Base-by-base conservation (phyloP, 2,888 invertebrate genomes). In the Teleogryllus oceanicus region DNA sequence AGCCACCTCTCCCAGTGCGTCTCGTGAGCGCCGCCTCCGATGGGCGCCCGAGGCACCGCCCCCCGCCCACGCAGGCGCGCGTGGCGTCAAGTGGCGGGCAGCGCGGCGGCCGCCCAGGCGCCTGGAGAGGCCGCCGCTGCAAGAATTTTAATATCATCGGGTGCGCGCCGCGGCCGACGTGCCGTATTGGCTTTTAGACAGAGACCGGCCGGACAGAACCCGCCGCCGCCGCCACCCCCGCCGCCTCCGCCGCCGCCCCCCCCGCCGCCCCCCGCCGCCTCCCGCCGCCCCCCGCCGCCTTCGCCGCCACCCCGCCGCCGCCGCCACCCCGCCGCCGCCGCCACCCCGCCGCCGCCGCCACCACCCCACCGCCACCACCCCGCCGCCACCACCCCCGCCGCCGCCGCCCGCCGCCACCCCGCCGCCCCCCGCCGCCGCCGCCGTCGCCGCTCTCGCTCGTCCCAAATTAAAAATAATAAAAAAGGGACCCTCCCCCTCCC, bases 61-160 rank as follows among this genome's bases (percentile, higher is more conserved):
- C 37, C 37, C 37, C 16, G 62, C 16, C 62, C 62, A 5, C n/a
- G 62, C 16, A n/a, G 13, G 62, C 12, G 62, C n/a, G 62, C n/a
- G 62, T 13, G 8, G 62, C 62, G 62, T 13, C 62, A 3, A 3
- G 62, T 62, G 16, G 62, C 3, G 62, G 62, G 62, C n/a, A 37
- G 37, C 37, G 37, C 37, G 37, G 8, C n/a, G 62, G 11, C 16
- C 62, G 62, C 4, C 62, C 62, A 62, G n/a, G 16, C 62, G 62
- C 62, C 62, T 18, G 16, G 62, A 62, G 13, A 62, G n/a, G 5
- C 62, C 16, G 62, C 62, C 13, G n/a, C 62, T 62, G 62, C 62
- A n/a, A 62, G 62, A 62, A 62, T 62, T 62, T 62, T 62, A 62
- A 62, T 62, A 62, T 62, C 62, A 62, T 62, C 62, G 62, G n/a